These are phyloP conservation scores for Clitarchus hookeri DNA, from an alignment of 2,888 invertebrate genomes.

Conservation along the genomic window DNA sequence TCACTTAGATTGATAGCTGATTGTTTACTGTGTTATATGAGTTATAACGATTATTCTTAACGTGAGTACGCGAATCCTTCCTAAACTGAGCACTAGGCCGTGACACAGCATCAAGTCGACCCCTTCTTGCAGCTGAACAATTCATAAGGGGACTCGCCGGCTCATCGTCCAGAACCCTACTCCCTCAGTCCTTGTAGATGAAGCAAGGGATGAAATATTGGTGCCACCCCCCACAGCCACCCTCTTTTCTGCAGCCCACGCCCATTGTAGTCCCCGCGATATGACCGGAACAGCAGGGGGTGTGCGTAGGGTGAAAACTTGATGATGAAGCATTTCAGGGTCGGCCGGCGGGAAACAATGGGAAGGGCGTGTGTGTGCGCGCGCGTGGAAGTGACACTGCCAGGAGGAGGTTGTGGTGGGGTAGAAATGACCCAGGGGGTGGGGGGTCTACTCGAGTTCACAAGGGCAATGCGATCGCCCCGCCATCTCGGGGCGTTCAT, in stretches of 20 bases:
- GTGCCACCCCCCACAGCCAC: too few relatives aligned
- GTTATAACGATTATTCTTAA: background rate
- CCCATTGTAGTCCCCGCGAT: background rate
- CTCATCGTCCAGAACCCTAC: background rate
- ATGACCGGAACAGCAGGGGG: background rate
- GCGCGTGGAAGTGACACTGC: background rate
- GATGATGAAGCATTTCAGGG: background rate
- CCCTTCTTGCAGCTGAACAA: background rate
- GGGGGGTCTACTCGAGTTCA: too few relatives aligned
- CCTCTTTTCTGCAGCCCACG: background rate
- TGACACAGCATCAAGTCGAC: too few relatives aligned
- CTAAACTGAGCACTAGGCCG: background rate
- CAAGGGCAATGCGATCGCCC: too few relatives aligned
- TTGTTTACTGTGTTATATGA: too few relatives aligned
- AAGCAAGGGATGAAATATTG: background rate
- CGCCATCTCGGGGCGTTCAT: too few relatives aligned
- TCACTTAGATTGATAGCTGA: too few relatives aligned
- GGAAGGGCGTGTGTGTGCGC: background rate
- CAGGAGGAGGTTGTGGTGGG: too few relatives aligned
- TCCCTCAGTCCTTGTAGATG: background rate
- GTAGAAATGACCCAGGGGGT: too few relatives aligned
- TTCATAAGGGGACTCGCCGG: background rate
- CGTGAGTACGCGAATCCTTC: background rate
- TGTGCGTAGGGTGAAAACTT: too few relatives aligned
- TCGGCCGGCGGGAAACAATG: background rate